These are phyloP conservation scores for Eudyptes chrysolophus DNA, from an alignment of 2,113 vertebrate species.

Conservation along the genomic window DNA sequence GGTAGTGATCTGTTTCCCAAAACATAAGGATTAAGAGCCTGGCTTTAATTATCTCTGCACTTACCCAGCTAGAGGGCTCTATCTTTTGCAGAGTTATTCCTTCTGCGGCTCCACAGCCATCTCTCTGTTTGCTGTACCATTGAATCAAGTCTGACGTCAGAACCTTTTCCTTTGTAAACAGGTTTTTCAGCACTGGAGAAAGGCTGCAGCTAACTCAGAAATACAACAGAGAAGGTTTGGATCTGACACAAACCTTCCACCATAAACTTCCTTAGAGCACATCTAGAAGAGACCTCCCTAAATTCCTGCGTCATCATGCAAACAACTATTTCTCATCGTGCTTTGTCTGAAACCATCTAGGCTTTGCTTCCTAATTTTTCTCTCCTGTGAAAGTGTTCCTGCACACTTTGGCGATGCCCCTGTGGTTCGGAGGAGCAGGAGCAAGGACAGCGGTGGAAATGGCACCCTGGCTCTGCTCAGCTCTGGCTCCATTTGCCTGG, in stretches of 20 bases:
- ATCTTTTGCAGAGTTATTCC: background rate
- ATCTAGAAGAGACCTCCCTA: background rate
- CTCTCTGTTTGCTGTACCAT: background rate
- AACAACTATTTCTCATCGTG: background rate
- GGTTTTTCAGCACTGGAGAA: background rate
- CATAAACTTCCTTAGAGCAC: background rate
- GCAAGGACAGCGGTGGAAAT: fast-evolving
- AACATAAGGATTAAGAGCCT: background rate
- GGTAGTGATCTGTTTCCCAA: background rate
- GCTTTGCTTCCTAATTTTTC: background rate
- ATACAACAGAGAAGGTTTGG: background rate
- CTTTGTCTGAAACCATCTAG: background rate
- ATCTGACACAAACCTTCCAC: background rate
- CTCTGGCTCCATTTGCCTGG: background rate
- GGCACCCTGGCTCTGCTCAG: background rate
- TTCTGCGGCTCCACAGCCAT: background rate
- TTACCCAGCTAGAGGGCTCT: background rate
- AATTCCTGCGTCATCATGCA: background rate
- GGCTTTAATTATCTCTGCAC: background rate
- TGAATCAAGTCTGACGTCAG: background rate
- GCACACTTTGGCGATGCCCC: background rate
- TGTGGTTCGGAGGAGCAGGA: background rate
- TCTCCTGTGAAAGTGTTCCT: background rate
- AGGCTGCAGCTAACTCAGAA: background rate
- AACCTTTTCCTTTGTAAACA: background rate